Base-by-base conservation (phyloP, 2,797 vertebrate species). In the Coccyzus lansbergi region DNA sequence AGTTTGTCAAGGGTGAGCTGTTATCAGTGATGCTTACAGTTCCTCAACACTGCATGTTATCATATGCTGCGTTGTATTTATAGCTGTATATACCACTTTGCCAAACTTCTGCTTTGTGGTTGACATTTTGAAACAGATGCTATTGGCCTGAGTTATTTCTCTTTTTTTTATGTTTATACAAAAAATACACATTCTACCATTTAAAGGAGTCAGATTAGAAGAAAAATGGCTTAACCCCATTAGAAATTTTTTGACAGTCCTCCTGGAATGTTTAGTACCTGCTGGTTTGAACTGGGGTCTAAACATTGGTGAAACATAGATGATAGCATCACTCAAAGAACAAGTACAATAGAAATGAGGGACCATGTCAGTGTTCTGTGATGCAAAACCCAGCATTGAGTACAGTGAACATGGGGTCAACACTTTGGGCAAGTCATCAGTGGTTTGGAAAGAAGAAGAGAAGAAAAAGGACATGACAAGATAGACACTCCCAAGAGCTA, bases 351-450 rank as follows among this genome's bases (percentile, higher is more conserved):
- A 69, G 53, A 70, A 95, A 91, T 90, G 82, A 95, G 85, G 88
- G 93, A 89, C 33, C 9, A 4, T 68, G 91, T 85, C 92, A 83
- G 67, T 77, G 70, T 56, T 89, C 91, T 81, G 83, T 17, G 4
- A 51, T 83, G 80, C 64, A 95, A 86, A 97, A 83, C 86, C 70
- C 88, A 74, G 46, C 83, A 19, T 53, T 74, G 87, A 95, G 65
- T 63, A 75, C 82, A 96, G 86, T 91, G 74, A 95, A 94, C 77
- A 74, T 88, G 90, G 93, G 95, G 93, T 97, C 97, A 96, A 87
- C 63, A 85, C 89, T 89, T 79, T 68, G 89, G 52, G 25, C 88
- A 87, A 97, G 80, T 96, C 91, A 93, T 94, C 77, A 65, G 67
- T 24, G 56, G 36, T 86, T 88, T 77, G 46, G 78, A 77, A 67